Conservation (phyloP, 2,888 invertebrate genomes). For the Conops quadrifasciatus region DNA sequence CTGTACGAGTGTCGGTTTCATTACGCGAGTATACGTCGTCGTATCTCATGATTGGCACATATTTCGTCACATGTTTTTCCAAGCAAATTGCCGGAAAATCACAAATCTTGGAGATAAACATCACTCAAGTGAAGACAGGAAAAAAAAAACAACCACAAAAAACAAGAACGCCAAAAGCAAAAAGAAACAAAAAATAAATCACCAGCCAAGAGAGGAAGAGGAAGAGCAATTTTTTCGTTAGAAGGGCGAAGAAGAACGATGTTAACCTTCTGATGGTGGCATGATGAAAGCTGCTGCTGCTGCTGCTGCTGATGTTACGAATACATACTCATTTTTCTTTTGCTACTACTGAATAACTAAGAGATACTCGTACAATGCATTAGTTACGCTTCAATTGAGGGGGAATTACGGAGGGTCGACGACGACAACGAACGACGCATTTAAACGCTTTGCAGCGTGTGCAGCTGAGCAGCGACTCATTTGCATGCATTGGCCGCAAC, state of each 20-base stretch:
- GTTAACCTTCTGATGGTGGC: neutral
- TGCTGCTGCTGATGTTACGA: neutral
- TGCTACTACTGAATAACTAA: neutral
- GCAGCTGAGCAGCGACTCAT: conserved; percentile 30
- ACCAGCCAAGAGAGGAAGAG: neutral
- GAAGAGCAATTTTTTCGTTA: too few species aligned
- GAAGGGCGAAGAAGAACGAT: neutral
- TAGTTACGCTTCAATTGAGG: conserved; percentile 33
- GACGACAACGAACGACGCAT: neutral
- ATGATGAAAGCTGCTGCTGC: neutral
- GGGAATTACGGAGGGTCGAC: neutral
- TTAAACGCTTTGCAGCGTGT: conserved; percentile 20
- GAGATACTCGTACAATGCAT: conserved; percentile 16
- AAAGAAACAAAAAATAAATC: conserved; percentile 2
- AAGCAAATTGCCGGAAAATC: conserved; percentile 59
- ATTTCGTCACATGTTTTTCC: conserved; percentile 60
- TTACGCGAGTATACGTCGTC: neutral
- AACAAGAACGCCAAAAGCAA: neutral
- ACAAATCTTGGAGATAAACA: conserved; percentile 59
- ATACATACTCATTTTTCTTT: neutral
- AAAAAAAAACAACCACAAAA: conserved; percentile 13
- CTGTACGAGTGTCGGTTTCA: neutral
- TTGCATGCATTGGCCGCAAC: too few species aligned
- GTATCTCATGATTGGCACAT: conserved; percentile 35
- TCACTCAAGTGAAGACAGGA: conserved; percentile 43